Evolutionary conservation across 2,797 vertebrate genomes (phyloP).

Genomic region (Choloepus didactylus): DNA sequence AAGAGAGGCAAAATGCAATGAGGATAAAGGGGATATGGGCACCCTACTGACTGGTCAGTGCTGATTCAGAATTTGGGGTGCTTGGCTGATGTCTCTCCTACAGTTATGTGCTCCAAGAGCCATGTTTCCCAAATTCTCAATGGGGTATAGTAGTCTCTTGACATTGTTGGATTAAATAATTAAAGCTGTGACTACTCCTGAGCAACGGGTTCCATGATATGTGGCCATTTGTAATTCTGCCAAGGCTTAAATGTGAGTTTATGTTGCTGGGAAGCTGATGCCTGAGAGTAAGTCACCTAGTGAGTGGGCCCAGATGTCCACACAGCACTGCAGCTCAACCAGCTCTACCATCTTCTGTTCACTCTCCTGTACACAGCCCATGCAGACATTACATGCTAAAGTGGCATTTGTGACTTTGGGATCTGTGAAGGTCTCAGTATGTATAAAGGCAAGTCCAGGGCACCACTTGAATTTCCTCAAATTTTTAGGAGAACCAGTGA

Average conservation of each 20-base stretch:
- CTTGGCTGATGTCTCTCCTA: too few relatives aligned
- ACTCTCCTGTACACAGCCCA: background rate
- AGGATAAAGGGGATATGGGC: background rate
- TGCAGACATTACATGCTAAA: accelerated
- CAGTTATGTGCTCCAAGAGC: background rate
- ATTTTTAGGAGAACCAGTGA: background rate
- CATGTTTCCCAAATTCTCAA: background rate
- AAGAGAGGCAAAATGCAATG: background rate
- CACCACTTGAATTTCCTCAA: background rate
- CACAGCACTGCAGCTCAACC: background rate
- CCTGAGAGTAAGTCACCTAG: background rate
- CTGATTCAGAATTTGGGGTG: background rate
- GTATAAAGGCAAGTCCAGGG: background rate
- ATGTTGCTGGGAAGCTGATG: background rate
- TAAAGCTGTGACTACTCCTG: background rate
- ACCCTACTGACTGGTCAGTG: background rate
- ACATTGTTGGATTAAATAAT: background rate
- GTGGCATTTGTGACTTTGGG: background rate
- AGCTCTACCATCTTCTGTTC: background rate
- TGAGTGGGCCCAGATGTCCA: background rate
- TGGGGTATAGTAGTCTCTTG: accelerated
- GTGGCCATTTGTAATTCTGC: background rate
- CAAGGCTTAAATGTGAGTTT: background rate
- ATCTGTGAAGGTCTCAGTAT: background rate
- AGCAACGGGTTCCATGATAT: background rate